Base-by-base conservation (phyloP, 2,797 vertebrate species). In the Anabas testudineus region DNA sequence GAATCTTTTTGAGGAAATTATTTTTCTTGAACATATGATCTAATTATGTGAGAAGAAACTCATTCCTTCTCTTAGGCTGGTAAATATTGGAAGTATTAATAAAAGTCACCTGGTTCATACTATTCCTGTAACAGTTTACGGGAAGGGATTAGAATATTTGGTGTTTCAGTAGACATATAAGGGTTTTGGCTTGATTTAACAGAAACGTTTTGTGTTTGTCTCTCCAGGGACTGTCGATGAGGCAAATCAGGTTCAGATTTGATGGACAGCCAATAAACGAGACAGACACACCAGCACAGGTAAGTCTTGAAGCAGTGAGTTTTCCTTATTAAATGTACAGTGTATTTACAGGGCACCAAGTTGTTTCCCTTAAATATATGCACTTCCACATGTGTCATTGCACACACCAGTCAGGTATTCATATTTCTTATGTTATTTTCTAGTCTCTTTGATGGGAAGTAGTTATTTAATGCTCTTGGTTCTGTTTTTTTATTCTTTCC, bases 171-270 rank as follows among this genome's bases (percentile, higher is more conserved):
- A 3, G 9, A 42, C 5, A 24, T 10, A 49, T 30, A 8, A 14
- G 14, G 5, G 8, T 8, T 36, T 53, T 6, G 16, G 2, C 10
- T 24, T 46, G n/a, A 66, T 52, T 76, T n/a, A 56, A 13, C 56
- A 7, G 1, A 48, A 48, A 60, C 1, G 5, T 36, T 15, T 0
- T 77, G 16, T 54, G 18, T 71, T 76, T 84, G 28, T 85, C 74
- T 91, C 70, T 89, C 7, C 89, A 99, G 97, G 97, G 97, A 88
- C 94, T 99, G 92, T 94, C 96, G 41, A 98, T 99, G 96, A 97
- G 96, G 94, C 98, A 99, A 95, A 99, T 99, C 93, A 95, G 98
- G 90, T 99, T 99, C 95, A 96, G 97, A 92, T 99, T 99, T 82
- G 98, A 99, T 70, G 98, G 98, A 71, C 97, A 99, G 90, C 98